These are phyloP conservation scores for Hycleus phaleratus DNA, from an alignment of 1,140 invertebrate genomes.

Conservation along the genomic window DNA sequence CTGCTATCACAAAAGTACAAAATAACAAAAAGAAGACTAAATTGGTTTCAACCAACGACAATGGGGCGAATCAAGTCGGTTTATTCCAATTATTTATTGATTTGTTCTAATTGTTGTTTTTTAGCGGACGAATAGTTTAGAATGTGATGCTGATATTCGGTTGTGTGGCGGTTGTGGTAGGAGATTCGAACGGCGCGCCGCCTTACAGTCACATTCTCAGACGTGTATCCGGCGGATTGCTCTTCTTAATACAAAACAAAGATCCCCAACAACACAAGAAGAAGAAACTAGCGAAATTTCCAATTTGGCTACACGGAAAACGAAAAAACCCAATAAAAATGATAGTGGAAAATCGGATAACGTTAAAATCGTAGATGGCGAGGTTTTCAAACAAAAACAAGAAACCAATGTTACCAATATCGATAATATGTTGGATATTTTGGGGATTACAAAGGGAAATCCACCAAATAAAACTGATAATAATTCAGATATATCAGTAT, in stretches of 20 bases:
- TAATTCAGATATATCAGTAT: not conserved
- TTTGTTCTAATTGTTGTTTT: slow-evolving; percentile 22
- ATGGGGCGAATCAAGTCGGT: slow-evolving; percentile 44
- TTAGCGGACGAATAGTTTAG: slow-evolving; percentile 53
- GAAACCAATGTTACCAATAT: not conserved
- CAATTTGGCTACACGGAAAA: slow-evolving; percentile 22
- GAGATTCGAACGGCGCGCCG: slow-evolving; percentile 57
- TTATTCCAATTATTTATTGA: not conserved
- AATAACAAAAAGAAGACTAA: slow-evolving; percentile 34
- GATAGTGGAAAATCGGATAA: not conserved
- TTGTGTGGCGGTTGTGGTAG: slow-evolving; percentile 60
- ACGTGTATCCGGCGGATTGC: slow-evolving; percentile 39
- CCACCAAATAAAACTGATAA: not conserved
- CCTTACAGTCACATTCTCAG: slow-evolving; percentile 55
- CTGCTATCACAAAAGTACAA: slow-evolving; percentile 48
- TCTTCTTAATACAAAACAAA: slow-evolving; percentile 24
- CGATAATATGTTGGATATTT: not conserved
- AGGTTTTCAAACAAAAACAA: not conserved
- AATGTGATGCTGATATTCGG: slow-evolving; percentile 48
- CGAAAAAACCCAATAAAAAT: not conserved
- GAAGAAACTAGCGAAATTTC: slow-evolving; percentile 16
- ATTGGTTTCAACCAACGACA: slow-evolving; percentile 37
- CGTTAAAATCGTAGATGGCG: not conserved
- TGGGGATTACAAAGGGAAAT: not conserved
- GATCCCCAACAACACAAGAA: slow-evolving; percentile 1